Conservation (phyloP, 1,140 invertebrate species). For the Aphelinus atriplicis region DNA sequence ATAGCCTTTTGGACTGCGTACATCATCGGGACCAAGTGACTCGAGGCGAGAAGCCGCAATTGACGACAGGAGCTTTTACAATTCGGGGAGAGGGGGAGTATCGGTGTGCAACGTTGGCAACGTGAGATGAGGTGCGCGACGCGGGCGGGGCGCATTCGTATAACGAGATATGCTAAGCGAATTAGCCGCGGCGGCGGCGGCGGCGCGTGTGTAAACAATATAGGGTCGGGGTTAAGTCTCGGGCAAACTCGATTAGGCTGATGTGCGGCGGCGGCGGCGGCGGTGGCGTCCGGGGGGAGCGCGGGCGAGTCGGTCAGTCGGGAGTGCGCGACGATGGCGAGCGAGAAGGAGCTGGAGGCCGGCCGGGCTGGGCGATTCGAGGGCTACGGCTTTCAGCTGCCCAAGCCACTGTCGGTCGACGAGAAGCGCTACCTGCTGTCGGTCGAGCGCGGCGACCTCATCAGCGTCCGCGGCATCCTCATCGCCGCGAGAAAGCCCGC, state of each 20-base stretch:
- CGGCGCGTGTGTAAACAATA: slow-evolving; percentile 35
- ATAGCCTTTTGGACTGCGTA: no score
- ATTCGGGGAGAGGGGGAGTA: no score
- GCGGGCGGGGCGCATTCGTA: no score
- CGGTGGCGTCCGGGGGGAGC: background rate
- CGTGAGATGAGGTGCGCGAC: no score
- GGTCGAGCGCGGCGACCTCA: slow-evolving; percentile 84
- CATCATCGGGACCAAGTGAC: no score
- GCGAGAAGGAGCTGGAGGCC: slow-evolving; percentile 39
- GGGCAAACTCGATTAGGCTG: slow-evolving; percentile 55
- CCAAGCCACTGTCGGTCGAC: slow-evolving; percentile 77
- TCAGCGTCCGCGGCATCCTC: slow-evolving; percentile 77
- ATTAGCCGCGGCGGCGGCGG: background rate
- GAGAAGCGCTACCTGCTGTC: slow-evolving; percentile 88
- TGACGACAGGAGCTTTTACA: no score
- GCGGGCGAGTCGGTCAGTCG: no score
- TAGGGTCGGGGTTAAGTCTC: slow-evolving; percentile 56
- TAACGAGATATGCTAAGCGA: slow-evolving; percentile 29
- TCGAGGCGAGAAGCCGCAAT: no score
- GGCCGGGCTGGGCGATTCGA: slow-evolving; percentile 38
- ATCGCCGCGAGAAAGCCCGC: slow-evolving; percentile 48
- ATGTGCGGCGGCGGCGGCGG: background rate
- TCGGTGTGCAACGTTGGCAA: no score
- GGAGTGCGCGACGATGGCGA: background rate
- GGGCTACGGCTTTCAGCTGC: slow-evolving; percentile 64